Evolutionary conservation across 2,888 invertebrate genomes (phyloP).

Genomic region (Drosophila parthenogenetica): DNA sequence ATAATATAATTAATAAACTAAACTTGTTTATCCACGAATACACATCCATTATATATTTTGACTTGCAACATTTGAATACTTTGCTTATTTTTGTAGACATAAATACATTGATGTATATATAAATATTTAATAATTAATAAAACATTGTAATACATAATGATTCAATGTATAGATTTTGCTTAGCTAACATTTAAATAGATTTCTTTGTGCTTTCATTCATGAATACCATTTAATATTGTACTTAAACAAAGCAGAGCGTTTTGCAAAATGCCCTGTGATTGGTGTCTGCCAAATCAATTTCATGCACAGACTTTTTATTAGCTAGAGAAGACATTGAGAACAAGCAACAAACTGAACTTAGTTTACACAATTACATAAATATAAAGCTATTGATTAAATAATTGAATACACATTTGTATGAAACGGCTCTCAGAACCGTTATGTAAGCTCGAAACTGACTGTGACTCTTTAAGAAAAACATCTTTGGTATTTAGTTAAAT

Average conservation of each 20-base stretch:
- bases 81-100: conserved; percentile 50
- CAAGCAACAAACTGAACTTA: conserved; percentile 48
- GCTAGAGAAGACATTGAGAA: conserved; percentile 69
- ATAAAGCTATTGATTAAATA: conserved; percentile 65
- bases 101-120: conserved; percentile 49
- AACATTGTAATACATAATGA: conserved; percentile 35
- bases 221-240: conserved; percentile 75
- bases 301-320: conserved; percentile 25
- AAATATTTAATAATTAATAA: conserved; percentile 27
- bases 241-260: conserved; percentile 57
- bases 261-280: conserved; percentile 35
- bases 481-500: conserved; percentile 59
- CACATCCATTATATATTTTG: conserved; percentile 51
- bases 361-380: conserved; percentile 46
- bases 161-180: conserved; percentile 39
- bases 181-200: conserved; percentile 66
- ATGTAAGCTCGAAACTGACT: conserved; percentile 69
- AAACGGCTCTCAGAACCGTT: conserved; percentile 25
- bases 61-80: conserved; percentile 54
- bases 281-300: conserved; percentile 32
- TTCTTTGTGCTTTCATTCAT: conserved; percentile 58
- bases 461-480: conserved; percentile 63
- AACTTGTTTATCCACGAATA: conserved; percentile 3
- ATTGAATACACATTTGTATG: conserved; percentile 51
- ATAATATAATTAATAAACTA: not conserved